Evolutionary conservation across 2,888 invertebrate species (phyloP), one percentile per base, ranked within the genome.

Genomic region (Chloroclystis v-ata): DNA sequence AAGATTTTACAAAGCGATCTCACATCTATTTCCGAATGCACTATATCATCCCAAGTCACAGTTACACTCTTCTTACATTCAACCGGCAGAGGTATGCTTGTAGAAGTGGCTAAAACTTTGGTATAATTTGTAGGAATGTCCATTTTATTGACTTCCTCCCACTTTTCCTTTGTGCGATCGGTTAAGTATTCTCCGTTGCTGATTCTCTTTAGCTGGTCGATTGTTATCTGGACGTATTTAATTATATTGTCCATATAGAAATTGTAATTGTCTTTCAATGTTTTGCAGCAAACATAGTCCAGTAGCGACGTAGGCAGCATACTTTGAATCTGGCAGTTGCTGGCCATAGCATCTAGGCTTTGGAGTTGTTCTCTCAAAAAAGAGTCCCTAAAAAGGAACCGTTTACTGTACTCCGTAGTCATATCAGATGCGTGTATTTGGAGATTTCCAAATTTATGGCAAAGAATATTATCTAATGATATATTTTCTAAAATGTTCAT

Each of bases 181-280:
- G 83, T 83, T 47, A 87, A 67, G 54, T 78, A 87, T 51, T 87
- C 87, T 1, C 87, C 87, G 43, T 87, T 84, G 51, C 85, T 85
- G 13, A 87, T 86, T 10, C 84, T 75, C 57, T 81, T 85, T n/a
- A 87, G 60, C 52, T 87, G 85, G 1, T 85, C 84, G 43, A 87
- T 84, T 1, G 83, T 83, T 41, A 80, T 69, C 44, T 75, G 75
- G 0, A 84, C 84, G 48, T 85, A 78, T 58, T 60, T 63, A 28
- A 87, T 85, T 4, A 86, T 70, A 44, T 77, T 84, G 8, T 87
- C 86, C 82, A 87, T 82, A 51, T 85, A 78, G 57, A 84, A 81
- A 52, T 74, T 81, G 44, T 78, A 80, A 55, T 81, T 80, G 37
- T 83, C 81, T 52, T 84, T 84, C 3, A 82, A 57, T 1, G 77